phyloP scores from a whole-genome alignment of 2,113 vertebrate species.

The Mirza zaza region DNA sequence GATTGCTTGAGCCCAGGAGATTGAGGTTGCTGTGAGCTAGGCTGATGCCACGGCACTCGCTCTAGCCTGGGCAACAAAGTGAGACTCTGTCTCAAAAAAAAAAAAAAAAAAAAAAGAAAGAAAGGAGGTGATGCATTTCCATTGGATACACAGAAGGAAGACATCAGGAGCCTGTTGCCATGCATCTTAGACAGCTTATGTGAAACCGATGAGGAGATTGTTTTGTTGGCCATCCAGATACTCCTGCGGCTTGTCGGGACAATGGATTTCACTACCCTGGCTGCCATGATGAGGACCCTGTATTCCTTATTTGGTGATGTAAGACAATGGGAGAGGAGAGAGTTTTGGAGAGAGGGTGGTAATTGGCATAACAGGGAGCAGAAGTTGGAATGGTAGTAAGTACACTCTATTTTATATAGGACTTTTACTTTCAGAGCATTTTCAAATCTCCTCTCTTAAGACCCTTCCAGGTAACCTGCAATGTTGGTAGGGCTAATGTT shows the following conservation, averaged over 20 bases:
- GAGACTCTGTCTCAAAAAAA: too few species aligned
- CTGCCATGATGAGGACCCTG: constrained; percentile 29
- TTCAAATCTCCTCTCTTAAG: neutral
- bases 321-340: constrained; percentile 40
- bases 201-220: constrained; percentile 52
- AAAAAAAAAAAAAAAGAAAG: too few species aligned
- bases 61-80: too few species aligned
- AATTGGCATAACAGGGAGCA: neutral
- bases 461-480: neutral
- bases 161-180: constrained; percentile 43
- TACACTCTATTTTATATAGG: neutral
- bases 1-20: too few species aligned
- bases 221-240: constrained; percentile 67
- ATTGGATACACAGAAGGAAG: constrained; percentile 70
- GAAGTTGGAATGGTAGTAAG: neutral
- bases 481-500: constrained; percentile 6
- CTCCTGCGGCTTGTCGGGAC: constrained; percentile 43
- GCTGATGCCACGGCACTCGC: too few species aligned
- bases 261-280: constrained; percentile 60
- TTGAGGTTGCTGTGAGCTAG: too few species aligned
- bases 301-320: constrained; percentile 76
- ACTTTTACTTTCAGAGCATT: constrained; percentile 38
- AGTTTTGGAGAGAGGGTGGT: neutral
- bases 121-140: neutral
- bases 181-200: constrained; percentile 55